These are phyloP conservation scores for Neolamprologus brichardi DNA, from an alignment of 2,113 vertebrate species.

Conservation along the genomic window DNA sequence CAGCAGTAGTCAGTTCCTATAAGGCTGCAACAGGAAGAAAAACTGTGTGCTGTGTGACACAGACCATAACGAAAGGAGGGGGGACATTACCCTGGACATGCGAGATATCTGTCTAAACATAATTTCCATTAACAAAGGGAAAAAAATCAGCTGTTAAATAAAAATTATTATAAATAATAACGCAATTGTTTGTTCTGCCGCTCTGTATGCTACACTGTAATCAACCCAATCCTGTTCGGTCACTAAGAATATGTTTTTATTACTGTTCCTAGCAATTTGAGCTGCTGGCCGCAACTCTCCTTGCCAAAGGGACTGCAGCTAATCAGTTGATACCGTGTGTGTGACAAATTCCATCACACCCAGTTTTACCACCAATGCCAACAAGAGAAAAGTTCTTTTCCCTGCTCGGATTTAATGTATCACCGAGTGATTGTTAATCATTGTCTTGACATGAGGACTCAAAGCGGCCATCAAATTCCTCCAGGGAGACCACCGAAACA, in stretches of 20 bases:
- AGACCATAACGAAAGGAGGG: neutral
- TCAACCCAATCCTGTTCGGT: neutral
- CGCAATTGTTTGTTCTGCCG: neutral
- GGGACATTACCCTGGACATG: neutral
- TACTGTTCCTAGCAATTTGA: neutral
- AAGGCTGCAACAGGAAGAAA: neutral
- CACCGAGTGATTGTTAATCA: neutral
- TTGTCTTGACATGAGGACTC: neutral
- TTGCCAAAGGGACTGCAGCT: neutral
- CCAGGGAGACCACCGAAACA: neutral
- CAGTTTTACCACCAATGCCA: neutral
- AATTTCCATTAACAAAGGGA: fast-evolving
- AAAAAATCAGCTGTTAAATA: neutral
- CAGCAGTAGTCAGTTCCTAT: neutral
- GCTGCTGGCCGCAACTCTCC: neutral
- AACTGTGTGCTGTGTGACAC: neutral
- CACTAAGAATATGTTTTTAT: neutral
- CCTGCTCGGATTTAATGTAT: neutral
- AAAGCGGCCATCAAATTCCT: neutral
- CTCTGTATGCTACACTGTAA: neutral
- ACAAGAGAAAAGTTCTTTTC: neutral
- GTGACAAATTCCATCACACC: neutral
- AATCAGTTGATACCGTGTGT: neutral
- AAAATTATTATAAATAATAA: neutral
- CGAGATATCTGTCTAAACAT: neutral